A percentile compares a stretch with the other conserved stretches of the same genome.
Evolutionary conservation across 1,140 invertebrate species (phyloP).

Genomic region (Sarcophaga bullata): DNA sequence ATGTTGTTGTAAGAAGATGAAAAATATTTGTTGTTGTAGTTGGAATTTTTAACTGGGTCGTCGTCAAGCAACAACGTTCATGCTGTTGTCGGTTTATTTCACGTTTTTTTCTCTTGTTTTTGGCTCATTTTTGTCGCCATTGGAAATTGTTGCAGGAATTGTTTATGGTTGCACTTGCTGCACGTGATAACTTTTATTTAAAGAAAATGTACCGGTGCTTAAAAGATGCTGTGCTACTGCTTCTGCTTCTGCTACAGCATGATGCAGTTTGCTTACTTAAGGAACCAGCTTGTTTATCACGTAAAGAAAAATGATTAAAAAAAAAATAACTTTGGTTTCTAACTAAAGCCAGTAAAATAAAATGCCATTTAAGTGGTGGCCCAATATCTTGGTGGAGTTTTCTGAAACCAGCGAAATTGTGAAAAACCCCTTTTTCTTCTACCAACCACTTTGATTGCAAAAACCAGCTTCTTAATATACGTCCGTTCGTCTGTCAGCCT

Average conservation of each 20-base stretch:
- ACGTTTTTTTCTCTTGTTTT: not conserved
- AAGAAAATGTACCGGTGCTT: not conserved
- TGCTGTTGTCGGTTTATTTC: too few relatives aligned
- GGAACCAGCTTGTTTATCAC: too few relatives aligned
- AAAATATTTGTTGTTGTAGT: not conserved
- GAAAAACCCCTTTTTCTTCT: not conserved
- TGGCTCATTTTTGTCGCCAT: conserved; percentile 2
- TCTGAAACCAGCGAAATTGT: not conserved
- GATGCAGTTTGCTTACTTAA: not conserved
- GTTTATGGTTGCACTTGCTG: conserved; percentile 28
- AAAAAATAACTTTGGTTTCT: too few relatives aligned
- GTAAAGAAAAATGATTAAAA: too few relatives aligned
- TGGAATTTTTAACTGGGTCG: conserved; percentile 31
- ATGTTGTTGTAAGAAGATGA: not conserved
- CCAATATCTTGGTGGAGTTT: conserved; percentile 23
- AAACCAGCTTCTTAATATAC: not conserved
- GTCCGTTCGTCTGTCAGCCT: not conserved
- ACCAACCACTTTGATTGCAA: not conserved
- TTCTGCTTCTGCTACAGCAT: not conserved
- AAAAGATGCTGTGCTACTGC: not conserved
- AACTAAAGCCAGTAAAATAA: too few relatives aligned
- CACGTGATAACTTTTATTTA: conserved; percentile 20
- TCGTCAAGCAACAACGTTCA: not conserved
- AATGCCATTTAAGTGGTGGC: conserved; percentile 21
- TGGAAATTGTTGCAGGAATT: not conserved